These are phyloP conservation scores for Embiotoca jacksoni DNA, from an alignment of 2,113 vertebrate species.

Conservation along the genomic window DNA sequence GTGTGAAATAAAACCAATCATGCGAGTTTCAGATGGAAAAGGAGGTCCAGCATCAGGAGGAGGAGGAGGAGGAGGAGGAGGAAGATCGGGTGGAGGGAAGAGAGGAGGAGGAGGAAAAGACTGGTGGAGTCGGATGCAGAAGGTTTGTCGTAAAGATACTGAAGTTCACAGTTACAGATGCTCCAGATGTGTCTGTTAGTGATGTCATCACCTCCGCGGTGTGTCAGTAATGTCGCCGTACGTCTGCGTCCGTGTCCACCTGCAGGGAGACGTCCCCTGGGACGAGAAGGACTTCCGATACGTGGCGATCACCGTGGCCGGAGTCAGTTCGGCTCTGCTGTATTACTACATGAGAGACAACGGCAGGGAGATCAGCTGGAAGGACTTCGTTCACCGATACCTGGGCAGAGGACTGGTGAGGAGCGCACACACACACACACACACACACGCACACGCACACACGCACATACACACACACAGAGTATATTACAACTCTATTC, in stretches of 20 bases:
- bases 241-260: background rate
- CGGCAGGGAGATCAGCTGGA: slow-evolving; percentile 87
- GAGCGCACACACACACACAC: background rate
- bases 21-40: slow-evolving; percentile 66
- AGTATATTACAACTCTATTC: too few species aligned
- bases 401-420: slow-evolving; percentile 86
- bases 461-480: too few species aligned
- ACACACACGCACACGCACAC: too few species aligned
- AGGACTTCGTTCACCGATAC: slow-evolving; percentile 86
- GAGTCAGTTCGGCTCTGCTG: slow-evolving; percentile 71
- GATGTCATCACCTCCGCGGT: background rate
- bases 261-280: slow-evolving; percentile 87
- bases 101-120: slow-evolving; percentile 71
- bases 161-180: too few species aligned
- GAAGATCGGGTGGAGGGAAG: slow-evolving; percentile 60
- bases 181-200: too few species aligned
- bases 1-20: background rate
- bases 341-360: slow-evolving; percentile 80
- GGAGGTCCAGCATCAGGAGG: slow-evolving; percentile 17
- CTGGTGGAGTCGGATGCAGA: slow-evolving; percentile 82
- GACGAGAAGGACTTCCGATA: slow-evolving; percentile 85
- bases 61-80: slow-evolving; percentile 25
- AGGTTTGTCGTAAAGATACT: slow-evolving; percentile 41
- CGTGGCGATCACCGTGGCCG: slow-evolving; percentile 64
- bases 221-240: background rate